Percentiles rank a stretch among this genome's conserved stretches.
phyloP scores from a whole-genome alignment of 1,140 invertebrate species.

The Halesus radiatus region DNA sequence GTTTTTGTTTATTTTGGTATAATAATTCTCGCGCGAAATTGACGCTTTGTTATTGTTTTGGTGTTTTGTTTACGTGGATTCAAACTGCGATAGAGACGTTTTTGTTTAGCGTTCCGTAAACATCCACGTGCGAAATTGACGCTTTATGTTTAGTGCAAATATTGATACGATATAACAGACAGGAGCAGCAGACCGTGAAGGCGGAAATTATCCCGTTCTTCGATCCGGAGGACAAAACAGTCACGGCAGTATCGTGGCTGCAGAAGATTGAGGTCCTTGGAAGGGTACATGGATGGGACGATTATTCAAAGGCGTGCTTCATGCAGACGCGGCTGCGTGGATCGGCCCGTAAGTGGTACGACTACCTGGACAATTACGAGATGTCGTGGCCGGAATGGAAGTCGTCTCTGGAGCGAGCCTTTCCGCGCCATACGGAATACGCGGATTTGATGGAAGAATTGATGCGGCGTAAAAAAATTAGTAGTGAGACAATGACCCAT shows the following conservation, averaged over 20 bases:
- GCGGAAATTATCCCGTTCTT: not conserved
- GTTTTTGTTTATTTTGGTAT: no score
- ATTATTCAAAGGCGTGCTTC: not conserved
- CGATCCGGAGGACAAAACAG: not conserved
- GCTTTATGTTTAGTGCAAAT: no score
- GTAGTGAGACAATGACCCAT: no score
- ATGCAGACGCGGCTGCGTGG: not conserved
- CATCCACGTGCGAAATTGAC: no score
- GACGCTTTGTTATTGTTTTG: no score
- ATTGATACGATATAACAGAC: no score
- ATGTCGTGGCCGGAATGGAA: not conserved
- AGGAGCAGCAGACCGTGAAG: not conserved
- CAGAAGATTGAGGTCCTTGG: not conserved
- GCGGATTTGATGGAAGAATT: not conserved
- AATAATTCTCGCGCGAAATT: no score
- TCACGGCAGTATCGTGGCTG: not conserved
- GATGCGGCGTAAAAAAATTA: not conserved
- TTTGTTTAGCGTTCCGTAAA: no score
- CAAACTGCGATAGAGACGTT: no score
- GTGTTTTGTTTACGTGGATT: no score
- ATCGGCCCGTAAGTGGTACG: not conserved
- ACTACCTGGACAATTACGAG: not conserved
- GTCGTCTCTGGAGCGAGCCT: not conserved
- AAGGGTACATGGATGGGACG: not conserved
- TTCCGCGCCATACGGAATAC: not conserved